Base-by-base conservation (phyloP, 2,113 vertebrate genomes). In the Steatornis caripensis region DNA sequence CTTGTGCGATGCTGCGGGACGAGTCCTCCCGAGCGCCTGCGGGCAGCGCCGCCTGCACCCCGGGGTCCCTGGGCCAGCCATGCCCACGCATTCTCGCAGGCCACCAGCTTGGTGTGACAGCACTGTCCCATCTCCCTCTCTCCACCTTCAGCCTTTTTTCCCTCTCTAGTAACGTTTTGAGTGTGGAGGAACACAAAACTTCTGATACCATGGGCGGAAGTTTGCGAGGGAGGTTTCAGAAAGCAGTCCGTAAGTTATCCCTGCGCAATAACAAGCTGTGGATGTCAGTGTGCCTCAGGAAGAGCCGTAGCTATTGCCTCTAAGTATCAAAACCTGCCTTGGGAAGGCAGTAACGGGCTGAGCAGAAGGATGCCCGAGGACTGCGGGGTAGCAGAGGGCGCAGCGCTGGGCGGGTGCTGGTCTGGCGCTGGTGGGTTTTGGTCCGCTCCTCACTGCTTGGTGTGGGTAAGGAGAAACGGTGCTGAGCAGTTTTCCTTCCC, bases 231-330 rank as follows among this genome's bases (percentile, higher is more conserved):
- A 64, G 36, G 30, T 55, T 71, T 41, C 9, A 30, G 53, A 51
- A 11, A 46, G n/a, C 12, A 5, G 18, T 16, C 43, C 0, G 0
- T 36, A 8, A 1, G 12, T 37, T 41, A 10, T 21, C 15, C 22
- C n/a, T 34, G 24, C 1, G 9, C 22, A 36, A 7, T 13, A 41
- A n/a, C n/a, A n/a, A 30, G 32, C 66, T 18, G 0, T 2, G 37
- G 8, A 16, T 6, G 58, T 15, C 49, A 3, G 2, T 0, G 7
- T 53, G 61, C 8, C 32, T 46, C 1, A 0, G 74, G 39, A n/a
- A 14, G 34, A 54, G 41, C 20, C 10, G 0, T 11, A 2, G 11
- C 1, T 2, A 1, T 2, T 4, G 24, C 49, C 49, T 69, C 23
- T 0, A 3, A 14, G 30, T 2, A 7, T 23, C n/a, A 9, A 24